Evolutionary conservation across 2,888 invertebrate species (phyloP).

Genomic region (Cryptus armator): DNA sequence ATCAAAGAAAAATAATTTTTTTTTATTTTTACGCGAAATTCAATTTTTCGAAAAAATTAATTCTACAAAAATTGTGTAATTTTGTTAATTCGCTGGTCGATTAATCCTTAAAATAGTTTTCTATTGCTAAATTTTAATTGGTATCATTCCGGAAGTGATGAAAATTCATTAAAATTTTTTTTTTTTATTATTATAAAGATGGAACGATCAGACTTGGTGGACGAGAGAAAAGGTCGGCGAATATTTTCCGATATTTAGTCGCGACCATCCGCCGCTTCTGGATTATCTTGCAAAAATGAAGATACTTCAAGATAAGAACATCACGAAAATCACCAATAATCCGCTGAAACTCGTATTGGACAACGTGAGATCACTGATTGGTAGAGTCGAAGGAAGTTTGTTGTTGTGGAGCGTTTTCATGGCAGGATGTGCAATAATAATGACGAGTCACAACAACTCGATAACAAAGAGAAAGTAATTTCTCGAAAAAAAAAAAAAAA

Average conservation of each 20-base stretch:
- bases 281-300: constrained; percentile 88
- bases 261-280: constrained; percentile 87
- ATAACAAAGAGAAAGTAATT: constrained; percentile 73
- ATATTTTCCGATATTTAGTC: constrained; percentile 88
- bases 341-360: constrained; percentile 86
- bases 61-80: too few relatives aligned
- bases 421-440: constrained; percentile 87
- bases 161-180: too few relatives aligned
- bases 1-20: too few relatives aligned
- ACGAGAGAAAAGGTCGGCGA: constrained; percentile 86
- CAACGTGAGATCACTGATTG: constrained; percentile 84
- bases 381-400: constrained; percentile 86
- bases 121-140: too few relatives aligned
- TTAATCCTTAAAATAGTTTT: too few relatives aligned
- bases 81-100: too few relatives aligned
- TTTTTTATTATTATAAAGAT: constrained; percentile 48
- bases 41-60: too few relatives aligned
- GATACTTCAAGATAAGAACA: constrained; percentile 83
- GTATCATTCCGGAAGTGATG: too few relatives aligned
- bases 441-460: constrained; percentile 79
- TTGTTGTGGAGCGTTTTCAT: constrained; percentile 87
- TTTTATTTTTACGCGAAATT: too few relatives aligned
- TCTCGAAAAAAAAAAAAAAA: constrained; percentile 4
- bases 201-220: constrained; percentile 86
- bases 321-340: constrained; percentile 82